A percentile compares a stretch with the other conserved stretches of the same genome.
Evolutionary conservation across 2,113 vertebrate genomes (phyloP).

Genomic region (Psilopogon haemacephalus): DNA sequence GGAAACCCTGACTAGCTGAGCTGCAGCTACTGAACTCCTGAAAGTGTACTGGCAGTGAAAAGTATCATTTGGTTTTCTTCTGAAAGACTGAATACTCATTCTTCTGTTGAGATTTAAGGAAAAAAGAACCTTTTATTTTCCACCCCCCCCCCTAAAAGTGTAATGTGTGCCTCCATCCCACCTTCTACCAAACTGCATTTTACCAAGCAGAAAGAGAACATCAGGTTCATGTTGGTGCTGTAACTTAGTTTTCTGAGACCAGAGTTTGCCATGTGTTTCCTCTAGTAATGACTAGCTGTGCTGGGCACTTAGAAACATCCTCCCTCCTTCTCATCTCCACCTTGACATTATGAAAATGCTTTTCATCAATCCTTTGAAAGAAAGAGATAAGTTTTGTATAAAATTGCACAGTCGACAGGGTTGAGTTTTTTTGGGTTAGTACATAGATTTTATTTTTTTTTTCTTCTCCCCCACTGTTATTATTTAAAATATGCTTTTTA

Average conservation of each 20-base stretch:
- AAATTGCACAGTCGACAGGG: neutral
- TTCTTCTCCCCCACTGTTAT: slow-evolving; percentile 38
- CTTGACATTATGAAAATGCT: slow-evolving; percentile 21
- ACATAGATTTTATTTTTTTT: slow-evolving; percentile 53
- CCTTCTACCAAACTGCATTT: neutral
- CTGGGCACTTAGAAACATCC: slow-evolving; percentile 9
- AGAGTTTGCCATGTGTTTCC: neutral
- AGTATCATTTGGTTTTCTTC: neutral
- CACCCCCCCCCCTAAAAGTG: neutral
- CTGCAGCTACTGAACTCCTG: neutral
- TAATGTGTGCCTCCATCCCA: neutral
- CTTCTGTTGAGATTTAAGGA: neutral
- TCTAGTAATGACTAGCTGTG: slow-evolving; percentile 1
- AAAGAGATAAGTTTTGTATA: slow-evolving; percentile 53
- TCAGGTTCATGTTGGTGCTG: neutral
- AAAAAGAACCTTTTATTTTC: neutral
- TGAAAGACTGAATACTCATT: neutral
- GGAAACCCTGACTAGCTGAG: neutral
- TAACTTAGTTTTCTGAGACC: neutral
- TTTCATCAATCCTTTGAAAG: neutral
- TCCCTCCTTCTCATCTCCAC: slow-evolving; percentile 23
- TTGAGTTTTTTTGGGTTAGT: slow-evolving; percentile 41
- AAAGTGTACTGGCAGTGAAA: neutral
- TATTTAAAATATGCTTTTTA: slow-evolving; percentile 70
- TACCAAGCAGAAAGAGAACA: neutral